Conservation (phyloP, 2,113 vertebrate genomes). For the Lophius piscatorius region DNA sequence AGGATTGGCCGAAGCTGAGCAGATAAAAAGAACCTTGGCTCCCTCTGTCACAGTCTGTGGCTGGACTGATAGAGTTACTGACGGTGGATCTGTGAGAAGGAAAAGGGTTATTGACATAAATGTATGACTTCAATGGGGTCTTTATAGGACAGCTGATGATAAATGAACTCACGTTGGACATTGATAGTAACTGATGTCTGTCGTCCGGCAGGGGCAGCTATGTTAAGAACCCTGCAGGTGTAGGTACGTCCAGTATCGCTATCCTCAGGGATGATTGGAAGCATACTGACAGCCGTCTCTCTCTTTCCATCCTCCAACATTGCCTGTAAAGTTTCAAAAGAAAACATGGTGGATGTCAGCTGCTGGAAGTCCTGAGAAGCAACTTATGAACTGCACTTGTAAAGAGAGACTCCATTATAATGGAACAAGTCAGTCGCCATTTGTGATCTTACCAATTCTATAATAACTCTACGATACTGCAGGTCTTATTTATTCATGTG, state of each 20-base stretch:
- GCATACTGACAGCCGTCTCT: slow-evolving; percentile 83
- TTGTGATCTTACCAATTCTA: slow-evolving; percentile 23
- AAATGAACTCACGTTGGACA: slow-evolving; percentile 86
- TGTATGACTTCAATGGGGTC: background rate
- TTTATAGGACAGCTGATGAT: background rate
- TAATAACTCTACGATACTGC: slow-evolving; percentile 47
- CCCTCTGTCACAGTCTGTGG: slow-evolving; percentile 89
- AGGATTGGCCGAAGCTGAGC: slow-evolving; percentile 88
- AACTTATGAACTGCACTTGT: background rate
- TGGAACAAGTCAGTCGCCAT: slow-evolving; percentile 21
- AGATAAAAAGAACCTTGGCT: slow-evolving; percentile 87
- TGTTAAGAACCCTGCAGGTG: slow-evolving; percentile 87
- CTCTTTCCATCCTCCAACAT: slow-evolving; percentile 83
- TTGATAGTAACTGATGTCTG: slow-evolving; percentile 87
- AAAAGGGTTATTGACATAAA: slow-evolving; percentile 11
- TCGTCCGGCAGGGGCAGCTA: slow-evolving; percentile 85
- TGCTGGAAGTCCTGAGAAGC: background rate
- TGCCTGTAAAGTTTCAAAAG: slow-evolving; percentile 62
- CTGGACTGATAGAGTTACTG: slow-evolving; percentile 88
- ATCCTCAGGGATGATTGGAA: slow-evolving; percentile 85
- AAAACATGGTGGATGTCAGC: slow-evolving; percentile 16
- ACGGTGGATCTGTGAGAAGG: slow-evolving; percentile 82
- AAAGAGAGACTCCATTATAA: slow-evolving; percentile 1
- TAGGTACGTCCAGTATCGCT: slow-evolving; percentile 86
- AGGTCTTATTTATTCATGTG: slow-evolving; percentile 48